phyloP scores from a whole-genome alignment of 2,797 vertebrate genomes.

The Gymnothorax javanicus region DNA sequence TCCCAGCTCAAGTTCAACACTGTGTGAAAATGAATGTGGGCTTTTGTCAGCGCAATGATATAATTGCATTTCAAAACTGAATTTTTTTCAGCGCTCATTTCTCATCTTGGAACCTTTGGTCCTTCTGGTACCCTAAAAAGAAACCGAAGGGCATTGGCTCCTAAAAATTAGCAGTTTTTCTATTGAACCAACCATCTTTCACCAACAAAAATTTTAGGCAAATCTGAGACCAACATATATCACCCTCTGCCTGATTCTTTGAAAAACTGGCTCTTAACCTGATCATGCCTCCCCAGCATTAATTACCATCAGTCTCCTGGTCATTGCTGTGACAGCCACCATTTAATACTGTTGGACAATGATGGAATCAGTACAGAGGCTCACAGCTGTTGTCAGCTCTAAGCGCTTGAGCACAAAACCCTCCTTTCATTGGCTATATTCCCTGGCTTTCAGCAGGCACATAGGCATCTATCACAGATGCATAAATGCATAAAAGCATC shows the following conservation, averaged over 20 bases:
- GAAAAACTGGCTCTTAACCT: conserved; percentile 45
- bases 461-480: neutral
- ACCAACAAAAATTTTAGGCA: no score
- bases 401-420: conserved; percentile 10
- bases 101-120: no score
- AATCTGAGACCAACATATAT: no score
- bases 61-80: no score
- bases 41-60: no score
- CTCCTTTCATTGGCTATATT: conserved; percentile 24
- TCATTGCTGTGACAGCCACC: conserved; percentile 44
- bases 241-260: no score
- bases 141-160: no score
- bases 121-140: no score
- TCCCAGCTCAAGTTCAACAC: conserved; percentile 33
- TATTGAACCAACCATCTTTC: no score
- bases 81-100: no score
- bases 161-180: no score
- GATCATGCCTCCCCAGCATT: conserved; percentile 55
- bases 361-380: conserved; percentile 36
- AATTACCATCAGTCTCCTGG: conserved; percentile 60
- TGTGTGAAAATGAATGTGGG: no score
- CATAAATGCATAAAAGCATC: neutral
- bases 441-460: neutral
- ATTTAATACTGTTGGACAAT: conserved; percentile 57
- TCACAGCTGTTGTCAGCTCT: conserved; percentile 55